Evolutionary conservation across 2,888 invertebrate genomes (phyloP).

Genomic region (Cactoblastis cactorum): DNA sequence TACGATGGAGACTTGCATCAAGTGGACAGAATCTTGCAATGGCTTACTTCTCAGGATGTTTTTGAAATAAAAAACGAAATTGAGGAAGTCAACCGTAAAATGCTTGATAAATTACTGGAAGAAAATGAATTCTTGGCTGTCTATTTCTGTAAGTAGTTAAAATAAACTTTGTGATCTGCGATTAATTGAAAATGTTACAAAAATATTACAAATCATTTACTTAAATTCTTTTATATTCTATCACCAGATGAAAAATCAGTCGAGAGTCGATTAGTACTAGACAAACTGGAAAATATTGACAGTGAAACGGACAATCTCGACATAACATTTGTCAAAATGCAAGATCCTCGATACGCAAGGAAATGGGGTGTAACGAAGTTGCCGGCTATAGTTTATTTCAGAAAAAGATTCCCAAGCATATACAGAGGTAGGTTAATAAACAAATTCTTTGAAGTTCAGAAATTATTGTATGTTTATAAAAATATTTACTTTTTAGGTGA

Average conservation of each 20-base stretch:
- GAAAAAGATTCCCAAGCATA: conserved; percentile 94
- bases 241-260: conserved; percentile 87
- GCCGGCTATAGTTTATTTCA: conserved; percentile 94
- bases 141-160: conserved; percentile 91
- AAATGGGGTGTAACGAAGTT: conserved; percentile 96
- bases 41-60: conserved; percentile 96
- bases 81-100: conserved; percentile 97
- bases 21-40: conserved; percentile 90
- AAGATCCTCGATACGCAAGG: conserved; percentile 92
- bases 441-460: background rate
- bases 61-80: conserved; percentile 98
- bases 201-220: too few species aligned
- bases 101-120: conserved; percentile 95
- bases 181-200: too few species aligned
- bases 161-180: background rate
- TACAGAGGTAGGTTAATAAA: conserved; percentile 83
- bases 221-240: background rate
- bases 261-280: conserved; percentile 90
- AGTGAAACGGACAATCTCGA: conserved; percentile 96
- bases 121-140: conserved; percentile 97
- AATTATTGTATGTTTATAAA: too few species aligned
- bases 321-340: conserved; percentile 96
- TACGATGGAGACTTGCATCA: conserved; percentile 95
- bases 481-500: too few species aligned
- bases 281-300: conserved; percentile 95